Evolutionary conservation across 2,797 vertebrate genomes (phyloP).

Genomic region (Myoxocephalus aenaeus): DNA sequence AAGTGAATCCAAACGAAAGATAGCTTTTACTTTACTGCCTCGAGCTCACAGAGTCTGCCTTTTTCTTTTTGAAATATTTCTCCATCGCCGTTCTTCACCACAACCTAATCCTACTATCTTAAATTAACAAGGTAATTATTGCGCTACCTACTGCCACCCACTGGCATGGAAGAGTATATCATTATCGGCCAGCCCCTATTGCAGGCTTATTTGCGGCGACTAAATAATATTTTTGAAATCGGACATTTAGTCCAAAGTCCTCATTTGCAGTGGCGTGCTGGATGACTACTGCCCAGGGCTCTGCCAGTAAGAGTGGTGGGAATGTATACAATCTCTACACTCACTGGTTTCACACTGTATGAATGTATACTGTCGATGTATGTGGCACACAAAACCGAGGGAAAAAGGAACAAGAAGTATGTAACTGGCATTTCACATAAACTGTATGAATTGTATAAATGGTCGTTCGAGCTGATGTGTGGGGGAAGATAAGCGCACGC

Average conservation of each 20-base stretch:
- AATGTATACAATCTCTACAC: conserved; percentile 37
- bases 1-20: too few relatives aligned
- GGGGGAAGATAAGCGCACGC: not conserved
- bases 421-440: not conserved
- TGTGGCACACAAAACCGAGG: not conserved
- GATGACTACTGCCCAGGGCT: conserved; percentile 30
- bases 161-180: too few relatives aligned
- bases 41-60: too few relatives aligned
- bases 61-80: too few relatives aligned
- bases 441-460: not conserved
- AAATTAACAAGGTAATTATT: too few relatives aligned
- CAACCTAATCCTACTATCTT: too few relatives aligned
- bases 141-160: too few relatives aligned
- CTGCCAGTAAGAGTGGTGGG: conserved; percentile 25
- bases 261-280: conserved; percentile 38
- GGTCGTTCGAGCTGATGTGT: not conserved
- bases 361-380: not conserved
- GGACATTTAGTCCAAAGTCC: conserved; percentile 11
- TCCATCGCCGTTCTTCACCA: too few relatives aligned
- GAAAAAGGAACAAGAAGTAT: not conserved
- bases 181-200: too few relatives aligned
- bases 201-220: too few relatives aligned
- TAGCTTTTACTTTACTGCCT: too few relatives aligned
- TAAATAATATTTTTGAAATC: too few relatives aligned
- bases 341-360: conserved; percentile 23